Conservation (phyloP, 2,888 invertebrate species). For the Therioaphis trifolii region DNA sequence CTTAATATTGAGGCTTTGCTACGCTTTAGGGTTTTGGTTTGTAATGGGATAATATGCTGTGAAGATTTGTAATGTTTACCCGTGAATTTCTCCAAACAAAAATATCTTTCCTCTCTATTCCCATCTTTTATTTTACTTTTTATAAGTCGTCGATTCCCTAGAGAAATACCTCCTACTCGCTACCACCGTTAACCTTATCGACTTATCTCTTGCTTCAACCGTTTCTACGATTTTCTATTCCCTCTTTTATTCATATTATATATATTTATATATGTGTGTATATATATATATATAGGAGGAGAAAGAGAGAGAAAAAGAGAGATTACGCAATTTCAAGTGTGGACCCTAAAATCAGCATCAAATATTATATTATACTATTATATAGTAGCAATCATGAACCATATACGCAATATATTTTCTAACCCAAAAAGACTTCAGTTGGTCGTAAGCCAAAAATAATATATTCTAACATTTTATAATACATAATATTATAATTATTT, state of each 20-base stretch:
- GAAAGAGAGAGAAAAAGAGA: too few relatives aligned
- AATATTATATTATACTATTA: not conserved
- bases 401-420: not conserved
- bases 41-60: not conserved
- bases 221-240: conserved; percentile 20
- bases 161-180: conserved; percentile 36
- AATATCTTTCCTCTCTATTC: conserved; percentile 1
- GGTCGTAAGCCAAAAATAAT: not conserved
- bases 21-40: not conserved
- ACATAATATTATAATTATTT: not conserved
- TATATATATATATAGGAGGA: too few relatives aligned
- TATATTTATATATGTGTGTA: not conserved
- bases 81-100: not conserved
- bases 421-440: not conserved
- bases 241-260: not conserved
- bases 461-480: not conserved
- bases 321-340: not conserved
- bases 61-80: conserved; percentile 11
- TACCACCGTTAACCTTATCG: conserved; percentile 40
- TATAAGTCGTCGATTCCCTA: conserved; percentile 42
- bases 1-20: not conserved
- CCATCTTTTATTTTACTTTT: conserved; percentile 52
- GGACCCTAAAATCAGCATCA: conserved; percentile 15
- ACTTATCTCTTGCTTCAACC: conserved; percentile 35
- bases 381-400: not conserved